Evolutionary conservation across 2,113 vertebrate species (phyloP), one percentile per base, ranked within the genome.

Genomic region (Willisornis vidua): DNA sequence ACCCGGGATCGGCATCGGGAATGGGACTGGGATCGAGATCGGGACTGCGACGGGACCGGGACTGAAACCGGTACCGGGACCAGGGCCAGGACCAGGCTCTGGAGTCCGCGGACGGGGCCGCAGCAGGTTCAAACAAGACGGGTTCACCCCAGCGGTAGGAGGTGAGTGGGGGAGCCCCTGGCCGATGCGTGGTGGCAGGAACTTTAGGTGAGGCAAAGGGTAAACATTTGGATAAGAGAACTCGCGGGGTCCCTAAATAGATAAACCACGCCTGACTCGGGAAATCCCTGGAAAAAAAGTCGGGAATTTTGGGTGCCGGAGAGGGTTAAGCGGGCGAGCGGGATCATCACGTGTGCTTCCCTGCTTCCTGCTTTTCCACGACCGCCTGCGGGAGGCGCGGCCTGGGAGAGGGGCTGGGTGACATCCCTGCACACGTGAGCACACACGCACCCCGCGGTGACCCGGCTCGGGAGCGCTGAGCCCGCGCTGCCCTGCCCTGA

Each of bases 21-120:
- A 0, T 8, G 15, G 31, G 23, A 39, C 1, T 9, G n/a, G 19
- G 33, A 14, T 14, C 20, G n/a, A 19, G 33, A 14, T 14, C 13
- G 19, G 31, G 23, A 49, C 1, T 4, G n/a, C 19, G 33, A 9
- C 20, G 12, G 57, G 57, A 59, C 10, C 8, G 22, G n/a, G 45
- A 41, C 2, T 11, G 9, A 43, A 43, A 15, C 41, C 41, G 14
- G 41, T 12, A 43, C 41, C 41, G 41, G 41, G 41, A 43, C 14
- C 41, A 15, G 41, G 41, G 41, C 41, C 41, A 41, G 41, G 5
- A 43, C 41, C 41, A 43, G 41, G 41, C 31, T 80, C 25, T 33
- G 45, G 8, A 59, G 52, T 26, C 23, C 12, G 16, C 26, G 14
- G 4, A 8, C 10, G 5, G 7, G 66, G 23, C 37, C 3, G 19